Conservation (phyloP, 2,113 vertebrate genomes). For the Sula dactylatra region DNA sequence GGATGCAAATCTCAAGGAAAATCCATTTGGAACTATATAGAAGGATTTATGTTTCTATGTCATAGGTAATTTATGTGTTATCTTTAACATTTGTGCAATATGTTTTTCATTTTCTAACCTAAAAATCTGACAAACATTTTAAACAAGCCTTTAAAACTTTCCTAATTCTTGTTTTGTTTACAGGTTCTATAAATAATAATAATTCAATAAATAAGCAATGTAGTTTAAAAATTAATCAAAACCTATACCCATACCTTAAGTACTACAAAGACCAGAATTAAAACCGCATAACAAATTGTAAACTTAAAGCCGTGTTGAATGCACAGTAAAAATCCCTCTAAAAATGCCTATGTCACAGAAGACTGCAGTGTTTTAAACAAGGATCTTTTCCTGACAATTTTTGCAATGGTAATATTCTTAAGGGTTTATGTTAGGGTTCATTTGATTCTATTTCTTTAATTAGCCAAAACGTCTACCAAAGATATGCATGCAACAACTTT, state of each 20-base stretch:
- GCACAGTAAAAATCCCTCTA: background rate
- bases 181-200: background rate
- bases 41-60: background rate
- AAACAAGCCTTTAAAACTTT: background rate
- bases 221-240: slow-evolving; percentile 8
- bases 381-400: background rate
- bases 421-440: background rate
- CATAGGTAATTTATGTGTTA: background rate
- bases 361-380: background rate
- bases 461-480: background rate
- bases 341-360: background rate
- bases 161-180: background rate
- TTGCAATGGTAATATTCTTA: background rate
- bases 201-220: background rate
- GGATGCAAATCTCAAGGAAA: background rate
- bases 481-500: background rate
- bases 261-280: background rate
- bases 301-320: background rate
- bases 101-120: background rate
- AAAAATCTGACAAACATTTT: background rate
- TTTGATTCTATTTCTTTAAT: slow-evolving; percentile 2
- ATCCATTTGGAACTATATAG: background rate
- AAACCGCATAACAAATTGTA: background rate
- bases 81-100: background rate
- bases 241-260: background rate